phyloP scores from a whole-genome alignment of 2,113 vertebrate species.

The Harpagus bidentatus region DNA sequence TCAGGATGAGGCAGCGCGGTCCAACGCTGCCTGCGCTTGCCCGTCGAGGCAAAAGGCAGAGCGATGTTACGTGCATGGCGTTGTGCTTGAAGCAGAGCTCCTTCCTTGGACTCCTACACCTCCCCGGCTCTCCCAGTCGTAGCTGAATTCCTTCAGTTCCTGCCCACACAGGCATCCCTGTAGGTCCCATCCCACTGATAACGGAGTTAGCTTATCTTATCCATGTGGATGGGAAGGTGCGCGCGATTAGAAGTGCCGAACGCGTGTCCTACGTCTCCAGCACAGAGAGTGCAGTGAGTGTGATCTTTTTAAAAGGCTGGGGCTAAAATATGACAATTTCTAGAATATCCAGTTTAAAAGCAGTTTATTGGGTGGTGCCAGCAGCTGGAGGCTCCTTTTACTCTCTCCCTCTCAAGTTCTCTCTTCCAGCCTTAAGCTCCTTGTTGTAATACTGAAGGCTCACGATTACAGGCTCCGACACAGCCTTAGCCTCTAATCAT shows the following conservation, averaged over 20 bases:
- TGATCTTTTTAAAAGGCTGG: neutral
- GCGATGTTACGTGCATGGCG: accelerated
- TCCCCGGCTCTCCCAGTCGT: accelerated
- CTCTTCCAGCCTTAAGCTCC: neutral
- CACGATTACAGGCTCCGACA: neutral
- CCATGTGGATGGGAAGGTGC: neutral
- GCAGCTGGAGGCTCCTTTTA: neutral
- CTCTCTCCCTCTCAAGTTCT: neutral
- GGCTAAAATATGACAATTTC: neutral
- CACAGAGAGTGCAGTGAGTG: neutral
- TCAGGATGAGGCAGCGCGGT: neutral
- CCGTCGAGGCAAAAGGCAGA: neutral
- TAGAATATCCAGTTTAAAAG: neutral
- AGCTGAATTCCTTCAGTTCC: neutral
- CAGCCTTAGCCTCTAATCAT: neutral
- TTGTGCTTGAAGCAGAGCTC: neutral
- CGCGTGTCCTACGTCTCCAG: accelerated
- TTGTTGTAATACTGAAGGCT: neutral
- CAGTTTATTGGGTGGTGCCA: neutral
- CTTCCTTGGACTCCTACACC: neutral
- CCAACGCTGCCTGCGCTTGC: no score
- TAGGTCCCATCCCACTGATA: neutral
- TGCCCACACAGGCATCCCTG: neutral
- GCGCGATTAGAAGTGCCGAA: neutral
- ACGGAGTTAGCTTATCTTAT: neutral